phyloP scores from a whole-genome alignment of 2,888 invertebrate genomes.

The Leptinotarsa peninsularis region DNA sequence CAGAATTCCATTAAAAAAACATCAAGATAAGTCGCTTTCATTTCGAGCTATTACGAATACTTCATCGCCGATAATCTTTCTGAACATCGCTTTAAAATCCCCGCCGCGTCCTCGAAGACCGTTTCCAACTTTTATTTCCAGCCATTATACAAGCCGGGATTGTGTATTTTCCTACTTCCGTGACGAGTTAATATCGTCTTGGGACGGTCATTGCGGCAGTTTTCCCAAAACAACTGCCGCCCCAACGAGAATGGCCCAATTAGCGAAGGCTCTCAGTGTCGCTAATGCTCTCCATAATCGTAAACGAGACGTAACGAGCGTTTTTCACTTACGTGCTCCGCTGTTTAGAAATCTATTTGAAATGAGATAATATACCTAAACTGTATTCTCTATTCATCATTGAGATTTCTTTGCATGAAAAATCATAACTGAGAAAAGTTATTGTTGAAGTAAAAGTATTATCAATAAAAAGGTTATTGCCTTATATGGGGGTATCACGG shows the following conservation, averaged over 20 bases:
- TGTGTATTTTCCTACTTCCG: constrained; percentile 28
- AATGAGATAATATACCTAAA: constrained; percentile 9
- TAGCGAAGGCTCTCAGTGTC: constrained; percentile 41
- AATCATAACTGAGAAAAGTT: too few relatives aligned
- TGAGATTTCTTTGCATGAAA: too few relatives aligned
- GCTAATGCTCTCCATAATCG: constrained; percentile 45
- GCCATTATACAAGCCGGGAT: constrained; percentile 25
- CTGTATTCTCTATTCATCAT: too few relatives aligned
- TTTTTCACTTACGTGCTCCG: constrained; percentile 40
- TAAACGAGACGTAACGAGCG: constrained; percentile 42
- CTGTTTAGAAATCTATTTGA: constrained; percentile 23
- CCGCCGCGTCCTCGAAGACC: constrained; percentile 3
- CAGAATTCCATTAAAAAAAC: neutral
- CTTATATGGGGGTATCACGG: too few relatives aligned
- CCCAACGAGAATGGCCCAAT: constrained; percentile 44
- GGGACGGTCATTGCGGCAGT: constrained; percentile 39
- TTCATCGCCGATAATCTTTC: constrained; percentile 21
- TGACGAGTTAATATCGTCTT: constrained; percentile 31
- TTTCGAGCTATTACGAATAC: constrained; percentile 5
- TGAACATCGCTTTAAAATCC: constrained; percentile 1
- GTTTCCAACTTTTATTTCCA: constrained; percentile 29
- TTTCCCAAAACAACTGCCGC: constrained; percentile 43
- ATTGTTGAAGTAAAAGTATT: too few relatives aligned
- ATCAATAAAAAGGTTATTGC: too few relatives aligned
- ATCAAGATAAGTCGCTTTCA: neutral